Evolutionary conservation across 53 echinoderm and acorn worm genomes (phyloP).

Genomic region (Temnopleurus reevesii): DNA sequence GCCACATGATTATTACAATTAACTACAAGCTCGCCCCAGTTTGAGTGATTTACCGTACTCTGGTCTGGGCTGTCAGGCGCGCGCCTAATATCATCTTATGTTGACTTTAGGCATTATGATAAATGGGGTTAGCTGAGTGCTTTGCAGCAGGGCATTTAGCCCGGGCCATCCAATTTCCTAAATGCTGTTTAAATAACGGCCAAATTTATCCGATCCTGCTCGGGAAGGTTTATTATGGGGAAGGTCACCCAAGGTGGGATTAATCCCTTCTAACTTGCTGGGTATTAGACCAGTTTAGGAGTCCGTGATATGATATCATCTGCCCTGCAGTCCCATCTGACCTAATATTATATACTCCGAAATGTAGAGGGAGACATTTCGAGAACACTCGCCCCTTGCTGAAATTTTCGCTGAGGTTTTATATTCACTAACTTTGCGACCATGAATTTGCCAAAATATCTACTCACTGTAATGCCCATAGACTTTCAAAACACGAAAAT

Average conservation of each 20-base stretch:
- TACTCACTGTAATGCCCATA: too few species aligned
- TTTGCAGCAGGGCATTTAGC: constrained; percentile 12
- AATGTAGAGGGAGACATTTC: too few species aligned
- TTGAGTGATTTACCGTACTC: constrained; percentile 33
- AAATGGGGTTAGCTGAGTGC: constrained; percentile 37
- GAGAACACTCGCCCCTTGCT: too few species aligned
- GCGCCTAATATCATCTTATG: background rate
- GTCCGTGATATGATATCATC: too few species aligned
- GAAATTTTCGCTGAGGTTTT: too few species aligned
- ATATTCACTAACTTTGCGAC: too few species aligned
- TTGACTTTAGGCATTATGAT: constrained; percentile 46
- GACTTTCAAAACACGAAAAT: too few species aligned
- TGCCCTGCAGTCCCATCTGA: too few species aligned
- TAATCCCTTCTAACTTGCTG: too few species aligned
- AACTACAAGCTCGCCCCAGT: background rate
- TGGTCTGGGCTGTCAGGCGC: background rate
- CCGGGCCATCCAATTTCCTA: constrained; percentile 10
- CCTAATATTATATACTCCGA: too few species aligned
- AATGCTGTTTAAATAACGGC: constrained; percentile 50
- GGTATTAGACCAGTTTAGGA: too few species aligned
- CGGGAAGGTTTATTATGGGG: background rate
- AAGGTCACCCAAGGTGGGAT: background rate
- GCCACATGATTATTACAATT: background rate
- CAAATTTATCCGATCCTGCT: background rate
- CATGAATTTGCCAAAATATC: too few species aligned